phyloP scores from a whole-genome alignment of 2,113 vertebrate genomes.

The Daubentonia madagascariensis region DNA sequence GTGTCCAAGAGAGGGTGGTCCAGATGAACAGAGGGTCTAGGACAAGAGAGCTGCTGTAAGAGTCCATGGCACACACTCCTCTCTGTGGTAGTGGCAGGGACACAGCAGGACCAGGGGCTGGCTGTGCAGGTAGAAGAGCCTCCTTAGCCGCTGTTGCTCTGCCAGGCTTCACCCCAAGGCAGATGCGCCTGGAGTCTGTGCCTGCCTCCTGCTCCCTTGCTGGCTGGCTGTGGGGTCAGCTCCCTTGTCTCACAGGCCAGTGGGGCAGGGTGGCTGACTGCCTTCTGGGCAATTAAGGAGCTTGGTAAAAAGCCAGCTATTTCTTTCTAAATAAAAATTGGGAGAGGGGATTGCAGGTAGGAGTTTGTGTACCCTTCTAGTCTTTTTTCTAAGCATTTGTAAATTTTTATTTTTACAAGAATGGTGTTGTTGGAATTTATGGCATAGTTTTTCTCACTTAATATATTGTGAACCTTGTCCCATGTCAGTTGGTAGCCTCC shows the following conservation, averaged over 20 bases:
- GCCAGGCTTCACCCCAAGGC: not conserved
- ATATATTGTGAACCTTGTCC: too few relatives aligned
- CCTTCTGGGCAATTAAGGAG: not conserved
- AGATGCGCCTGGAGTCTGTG: not conserved
- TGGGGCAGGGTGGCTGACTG: not conserved
- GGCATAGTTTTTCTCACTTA: not conserved
- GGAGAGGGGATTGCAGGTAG: not conserved
- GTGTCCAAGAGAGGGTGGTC: not conserved
- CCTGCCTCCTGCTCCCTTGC: not conserved
- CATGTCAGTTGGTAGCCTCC: fast-evolving
- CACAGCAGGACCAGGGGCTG: too few relatives aligned
- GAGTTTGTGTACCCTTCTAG: too few relatives aligned
- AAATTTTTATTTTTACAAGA: not conserved
- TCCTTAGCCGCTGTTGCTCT: fast-evolving
- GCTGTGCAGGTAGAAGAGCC: not conserved
- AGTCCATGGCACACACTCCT: not conserved
- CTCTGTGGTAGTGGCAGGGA: not conserved
- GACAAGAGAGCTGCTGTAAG: too few relatives aligned
- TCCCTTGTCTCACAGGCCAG: not conserved
- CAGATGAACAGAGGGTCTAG: too few relatives aligned
- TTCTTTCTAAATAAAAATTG: not conserved
- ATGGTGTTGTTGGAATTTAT: not conserved
- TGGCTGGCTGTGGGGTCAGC: not conserved
- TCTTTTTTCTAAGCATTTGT: not conserved
- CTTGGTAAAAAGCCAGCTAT: not conserved